These are phyloP conservation scores for Allophyes oxyacanthae DNA, from an alignment of 2,888 invertebrate genomes.

Conservation along the genomic window DNA sequence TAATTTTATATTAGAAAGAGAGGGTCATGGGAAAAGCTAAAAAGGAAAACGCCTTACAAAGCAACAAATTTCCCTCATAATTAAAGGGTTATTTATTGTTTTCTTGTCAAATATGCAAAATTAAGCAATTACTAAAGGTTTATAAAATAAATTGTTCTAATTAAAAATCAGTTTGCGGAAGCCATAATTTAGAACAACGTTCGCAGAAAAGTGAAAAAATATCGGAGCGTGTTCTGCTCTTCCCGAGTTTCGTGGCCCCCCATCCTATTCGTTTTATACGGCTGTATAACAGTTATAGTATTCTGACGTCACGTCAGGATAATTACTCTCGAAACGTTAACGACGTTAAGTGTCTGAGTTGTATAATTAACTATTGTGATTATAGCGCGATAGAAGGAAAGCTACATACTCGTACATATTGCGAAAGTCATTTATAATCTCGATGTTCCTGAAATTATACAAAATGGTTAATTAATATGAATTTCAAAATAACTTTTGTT, in stretches of 20 bases:
- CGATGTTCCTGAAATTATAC: conserved; percentile 5
- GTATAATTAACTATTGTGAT: conserved; percentile 20
- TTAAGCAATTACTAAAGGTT: conserved; percentile 19
- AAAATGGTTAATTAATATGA: conserved; percentile 1
- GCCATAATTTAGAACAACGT: conserved; percentile 21
- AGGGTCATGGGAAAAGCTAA: too few species aligned
- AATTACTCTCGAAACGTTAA: conserved; percentile 36
- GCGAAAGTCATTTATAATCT: conserved; percentile 27
- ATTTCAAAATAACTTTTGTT: conserved; percentile 6
- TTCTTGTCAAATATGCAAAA: conserved; percentile 20
- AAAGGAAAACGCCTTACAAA: neutral
- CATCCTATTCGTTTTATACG: neutral
- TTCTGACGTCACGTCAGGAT: conserved; percentile 29
- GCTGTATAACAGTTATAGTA: conserved; percentile 7
- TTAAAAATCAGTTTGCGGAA: conserved; percentile 31
- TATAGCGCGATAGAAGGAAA: conserved; percentile 7
- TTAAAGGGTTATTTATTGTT: conserved; percentile 14
- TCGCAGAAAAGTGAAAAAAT: conserved; percentile 13
- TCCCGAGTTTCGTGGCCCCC: neutral
- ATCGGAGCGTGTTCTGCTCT: conserved; percentile 12
- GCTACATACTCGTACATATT: conserved; percentile 8
- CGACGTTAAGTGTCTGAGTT: conserved; percentile 16
- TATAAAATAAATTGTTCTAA: conserved; percentile 34
- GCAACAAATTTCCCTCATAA: conserved; percentile 8
- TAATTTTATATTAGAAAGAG: too few species aligned